Conservation (phyloP, 2,797 vertebrate genomes). For the Corythornis leucogaster region DNA sequence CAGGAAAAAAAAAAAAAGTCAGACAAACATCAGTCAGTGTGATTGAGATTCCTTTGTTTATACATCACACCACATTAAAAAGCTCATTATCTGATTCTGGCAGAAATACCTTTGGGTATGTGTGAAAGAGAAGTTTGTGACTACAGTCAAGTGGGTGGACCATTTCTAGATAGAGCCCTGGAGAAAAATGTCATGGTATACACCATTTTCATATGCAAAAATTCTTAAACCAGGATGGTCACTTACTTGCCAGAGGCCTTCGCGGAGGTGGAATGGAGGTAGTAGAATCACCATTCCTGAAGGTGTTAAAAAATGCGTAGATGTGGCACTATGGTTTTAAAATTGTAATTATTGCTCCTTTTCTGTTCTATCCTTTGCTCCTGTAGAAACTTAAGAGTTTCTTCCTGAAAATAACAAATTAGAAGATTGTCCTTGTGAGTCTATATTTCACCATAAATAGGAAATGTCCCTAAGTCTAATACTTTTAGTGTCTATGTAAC, state of each 20-base stretch:
- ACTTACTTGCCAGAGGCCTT: neutral
- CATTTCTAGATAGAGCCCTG: neutral
- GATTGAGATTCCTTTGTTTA: neutral
- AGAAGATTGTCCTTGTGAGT: neutral
- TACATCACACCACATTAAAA: neutral
- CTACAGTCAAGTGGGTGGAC: neutral
- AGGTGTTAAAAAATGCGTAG: no score
- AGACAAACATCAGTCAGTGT: neutral
- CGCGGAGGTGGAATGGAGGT: no score
- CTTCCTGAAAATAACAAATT: neutral
- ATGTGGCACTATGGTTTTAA: no score
- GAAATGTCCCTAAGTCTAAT: neutral
- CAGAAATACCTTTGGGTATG: neutral
- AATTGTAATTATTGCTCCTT: neutral
- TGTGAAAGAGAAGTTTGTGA: neutral
- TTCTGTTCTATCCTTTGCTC: neutral
- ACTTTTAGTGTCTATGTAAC: neutral
- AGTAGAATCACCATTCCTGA: no score
- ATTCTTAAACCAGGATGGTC: neutral
- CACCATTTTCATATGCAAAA: neutral
- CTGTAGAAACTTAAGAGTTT: neutral
- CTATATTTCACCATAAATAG: neutral
- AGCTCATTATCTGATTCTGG: neutral
- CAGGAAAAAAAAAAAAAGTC: neutral
- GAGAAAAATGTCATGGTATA: neutral